These are phyloP conservation scores for Laothoe populi DNA, from an alignment of 2,888 invertebrate species.

Conservation along the genomic window DNA sequence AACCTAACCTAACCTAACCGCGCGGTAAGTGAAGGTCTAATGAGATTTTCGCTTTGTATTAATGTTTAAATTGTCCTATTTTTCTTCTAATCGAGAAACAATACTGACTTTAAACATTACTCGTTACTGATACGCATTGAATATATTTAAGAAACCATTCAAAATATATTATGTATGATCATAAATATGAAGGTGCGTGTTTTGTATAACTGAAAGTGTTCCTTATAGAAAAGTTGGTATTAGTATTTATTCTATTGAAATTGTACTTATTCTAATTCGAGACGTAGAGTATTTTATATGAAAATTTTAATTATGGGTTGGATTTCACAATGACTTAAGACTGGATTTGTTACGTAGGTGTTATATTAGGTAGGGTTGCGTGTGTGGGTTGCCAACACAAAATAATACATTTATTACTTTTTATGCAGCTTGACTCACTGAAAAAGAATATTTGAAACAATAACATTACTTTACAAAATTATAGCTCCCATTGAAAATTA, in stretches of 20 bases:
- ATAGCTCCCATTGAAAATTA: no score
- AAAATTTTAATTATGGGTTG: slow-evolving; percentile 25
- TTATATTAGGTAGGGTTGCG: slow-evolving; percentile 36
- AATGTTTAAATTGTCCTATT: slow-evolving; percentile 31
- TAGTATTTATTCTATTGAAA: slow-evolving; percentile 14
- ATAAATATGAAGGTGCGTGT: slow-evolving; percentile 10
- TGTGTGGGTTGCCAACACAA: slow-evolving; percentile 20
- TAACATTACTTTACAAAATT: no score
- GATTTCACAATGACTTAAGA: slow-evolving; percentile 42
- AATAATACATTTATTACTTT: not conserved
- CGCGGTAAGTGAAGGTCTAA: slow-evolving; percentile 1
- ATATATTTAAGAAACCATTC: not conserved
- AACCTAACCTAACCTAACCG: not conserved
- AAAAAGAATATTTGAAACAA: no score
- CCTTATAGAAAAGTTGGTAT: slow-evolving; percentile 22
- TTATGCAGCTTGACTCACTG: not conserved
- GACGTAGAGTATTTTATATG: not conserved
- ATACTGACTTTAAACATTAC: slow-evolving; percentile 31
- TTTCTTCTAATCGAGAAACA: slow-evolving; percentile 31
- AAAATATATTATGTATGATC: not conserved
- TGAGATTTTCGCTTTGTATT: not conserved
- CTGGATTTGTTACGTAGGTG: slow-evolving; percentile 52
- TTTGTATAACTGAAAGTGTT: slow-evolving; percentile 26
- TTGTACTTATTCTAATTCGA: slow-evolving; percentile 27
- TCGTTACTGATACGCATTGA: not conserved